Conservation (phyloP, 2,797 vertebrate species). For the Schizothorax lantsangensis region DNA sequence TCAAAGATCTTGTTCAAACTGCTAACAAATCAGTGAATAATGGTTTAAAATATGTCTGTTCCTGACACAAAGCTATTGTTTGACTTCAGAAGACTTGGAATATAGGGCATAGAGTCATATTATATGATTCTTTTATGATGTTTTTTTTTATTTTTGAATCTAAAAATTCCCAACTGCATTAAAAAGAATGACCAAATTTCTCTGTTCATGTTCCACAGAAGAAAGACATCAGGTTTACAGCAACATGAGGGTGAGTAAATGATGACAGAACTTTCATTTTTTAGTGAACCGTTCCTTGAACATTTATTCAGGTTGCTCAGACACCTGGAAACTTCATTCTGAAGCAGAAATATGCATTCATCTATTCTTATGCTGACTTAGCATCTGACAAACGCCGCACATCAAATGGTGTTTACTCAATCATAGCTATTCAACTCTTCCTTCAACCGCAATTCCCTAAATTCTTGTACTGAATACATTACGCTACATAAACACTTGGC, state of each 20-base stretch:
- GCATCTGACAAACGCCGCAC: constrained; percentile 13
- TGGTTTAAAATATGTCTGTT: not conserved
- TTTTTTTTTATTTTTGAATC: not conserved
- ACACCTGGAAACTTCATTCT: constrained; percentile 15
- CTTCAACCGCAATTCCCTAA: not conserved
- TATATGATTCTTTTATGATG: not conserved
- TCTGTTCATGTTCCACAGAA: not conserved
- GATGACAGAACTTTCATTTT: not conserved
- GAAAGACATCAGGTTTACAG: not conserved
- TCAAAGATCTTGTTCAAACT: not conserved
- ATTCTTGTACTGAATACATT: constrained; percentile 40
- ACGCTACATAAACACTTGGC: constrained; percentile 18
- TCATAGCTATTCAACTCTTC: constrained; percentile 35
- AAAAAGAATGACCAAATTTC: not conserved
- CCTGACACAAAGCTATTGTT: not conserved
- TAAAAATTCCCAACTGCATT: not conserved
- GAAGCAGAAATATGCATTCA: constrained; percentile 8
- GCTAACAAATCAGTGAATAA: not conserved
- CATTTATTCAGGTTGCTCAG: not conserved
- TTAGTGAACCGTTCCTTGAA: not conserved
- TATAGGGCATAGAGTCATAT: not conserved
- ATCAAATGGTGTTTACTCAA: constrained; percentile 39
- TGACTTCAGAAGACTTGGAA: not conserved
- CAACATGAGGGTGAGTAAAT: too few species aligned
- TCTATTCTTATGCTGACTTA: constrained; percentile 45